Percentiles rank a stretch among this genome's conserved stretches.
phyloP scores from a whole-genome alignment of 1,140 invertebrate species.

The Polyergus mexicanus region DNA sequence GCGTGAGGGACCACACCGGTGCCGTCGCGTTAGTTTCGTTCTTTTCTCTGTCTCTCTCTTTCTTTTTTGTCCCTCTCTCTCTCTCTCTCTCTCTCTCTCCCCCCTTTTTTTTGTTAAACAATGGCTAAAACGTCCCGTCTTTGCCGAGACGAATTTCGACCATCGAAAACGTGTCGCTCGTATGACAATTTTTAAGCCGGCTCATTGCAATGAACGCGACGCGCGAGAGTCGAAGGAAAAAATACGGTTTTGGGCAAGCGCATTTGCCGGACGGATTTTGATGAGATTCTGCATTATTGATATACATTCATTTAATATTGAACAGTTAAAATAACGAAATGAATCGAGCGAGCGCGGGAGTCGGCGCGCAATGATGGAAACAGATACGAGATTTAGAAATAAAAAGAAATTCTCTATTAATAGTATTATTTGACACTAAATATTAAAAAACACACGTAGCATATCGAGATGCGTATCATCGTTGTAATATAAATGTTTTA shows the following conservation, averaged over 20 bases:
- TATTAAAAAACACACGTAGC: too few relatives aligned
- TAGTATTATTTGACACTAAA: too few relatives aligned
- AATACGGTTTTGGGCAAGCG: not conserved
- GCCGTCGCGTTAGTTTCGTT: not conserved
- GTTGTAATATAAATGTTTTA: too few relatives aligned
- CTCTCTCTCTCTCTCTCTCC: not conserved
- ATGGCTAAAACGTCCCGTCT: not conserved
- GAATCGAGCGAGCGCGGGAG: too few relatives aligned
- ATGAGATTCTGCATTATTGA: not conserved
- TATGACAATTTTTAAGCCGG: conserved; percentile 51
- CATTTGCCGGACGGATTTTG: conserved; percentile 11
- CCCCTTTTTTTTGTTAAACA: conserved; percentile 15
- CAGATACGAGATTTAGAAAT: too few relatives aligned
- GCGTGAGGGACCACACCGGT: not conserved
- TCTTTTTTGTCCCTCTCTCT: not conserved
- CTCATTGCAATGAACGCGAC: conserved; percentile 9
- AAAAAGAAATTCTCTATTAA: too few relatives aligned
- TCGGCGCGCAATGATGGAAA: not conserved
- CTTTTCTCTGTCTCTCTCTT: not conserved
- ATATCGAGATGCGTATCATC: too few relatives aligned
- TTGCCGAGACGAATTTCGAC: conserved; percentile 28
- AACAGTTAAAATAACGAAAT: not conserved
- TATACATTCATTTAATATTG: conserved; percentile 29
- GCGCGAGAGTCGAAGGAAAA: conserved; percentile 14
- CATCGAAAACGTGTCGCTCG: conserved; percentile 17